These are phyloP conservation scores for Scylla paramamosain DNA, from an alignment of 1,140 invertebrate species.

Conservation along the genomic window DNA sequence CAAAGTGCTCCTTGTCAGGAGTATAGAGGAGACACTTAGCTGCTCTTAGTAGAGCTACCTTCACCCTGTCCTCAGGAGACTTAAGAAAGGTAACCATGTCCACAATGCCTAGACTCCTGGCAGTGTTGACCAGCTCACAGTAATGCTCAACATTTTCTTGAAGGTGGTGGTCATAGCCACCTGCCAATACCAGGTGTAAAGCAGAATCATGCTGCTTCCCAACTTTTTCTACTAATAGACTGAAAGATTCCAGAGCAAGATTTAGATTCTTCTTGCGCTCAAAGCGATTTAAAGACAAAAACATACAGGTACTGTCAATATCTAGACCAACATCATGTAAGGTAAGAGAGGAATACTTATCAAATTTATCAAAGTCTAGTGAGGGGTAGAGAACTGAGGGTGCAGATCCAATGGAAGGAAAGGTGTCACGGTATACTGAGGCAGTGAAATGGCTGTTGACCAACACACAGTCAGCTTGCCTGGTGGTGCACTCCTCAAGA, in stretches of 20 bases:
- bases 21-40: conserved; percentile 95
- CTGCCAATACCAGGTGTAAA: conserved; percentile 95
- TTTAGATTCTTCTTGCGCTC: conserved; percentile 97
- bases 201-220: conserved; percentile 35
- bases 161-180: conserved; percentile 96
- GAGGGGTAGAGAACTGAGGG: conserved; percentile 96
- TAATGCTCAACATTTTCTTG: conserved; percentile 94
- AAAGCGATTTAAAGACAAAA: conserved; percentile 98
- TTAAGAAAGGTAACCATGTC: conserved; percentile 91
- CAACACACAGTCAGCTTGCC: conserved; percentile 90
- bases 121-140: conserved; percentile 87
- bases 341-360: conserved; percentile 78
- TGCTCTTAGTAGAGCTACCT: conserved; percentile 88
- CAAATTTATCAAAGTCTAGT: conserved; percentile 90
- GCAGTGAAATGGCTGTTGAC: conserved; percentile 97
- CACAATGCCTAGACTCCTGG: conserved; percentile 85
- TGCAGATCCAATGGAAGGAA: conserved; percentile 82
- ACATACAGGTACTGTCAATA: conserved; percentile 78
- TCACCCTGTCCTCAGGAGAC: conserved; percentile 92
- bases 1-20: conserved; percentile 98
- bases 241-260: conserved; percentile 90
- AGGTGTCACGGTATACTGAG: conserved; percentile 91
- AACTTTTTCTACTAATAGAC: conserved; percentile 82
- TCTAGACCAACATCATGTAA: conserved; percentile 61
- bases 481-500: conserved; percentile 94